phyloP scores from a whole-genome alignment of 2,888 invertebrate genomes.

The Caenorhabditis imperialis region DNA sequence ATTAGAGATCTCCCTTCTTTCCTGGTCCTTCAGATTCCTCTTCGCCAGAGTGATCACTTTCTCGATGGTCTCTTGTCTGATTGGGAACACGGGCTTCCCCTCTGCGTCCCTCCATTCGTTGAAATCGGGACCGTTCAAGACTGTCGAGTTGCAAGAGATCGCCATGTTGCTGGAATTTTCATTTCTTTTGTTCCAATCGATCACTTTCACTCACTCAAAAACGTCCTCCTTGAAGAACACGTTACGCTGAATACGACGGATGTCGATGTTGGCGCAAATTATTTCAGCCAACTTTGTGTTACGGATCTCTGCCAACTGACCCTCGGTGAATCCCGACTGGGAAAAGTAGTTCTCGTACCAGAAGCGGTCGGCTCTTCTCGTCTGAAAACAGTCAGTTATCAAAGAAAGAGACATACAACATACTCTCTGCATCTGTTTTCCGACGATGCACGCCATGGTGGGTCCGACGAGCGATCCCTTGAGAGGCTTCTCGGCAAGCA shows the following conservation, averaged over 20 bases:
- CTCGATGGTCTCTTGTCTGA: conserved; percentile 74
- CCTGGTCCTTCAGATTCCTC: conserved; percentile 70
- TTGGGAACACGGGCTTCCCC: conserved; percentile 69
- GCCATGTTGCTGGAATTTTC: conserved; percentile 74
- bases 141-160: conserved; percentile 73
- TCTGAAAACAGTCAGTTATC: conserved; percentile 28
- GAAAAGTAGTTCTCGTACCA: conserved; percentile 79
- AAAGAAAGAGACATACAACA: not conserved
- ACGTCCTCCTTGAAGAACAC: conserved; percentile 70
- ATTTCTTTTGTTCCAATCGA: too few species aligned
- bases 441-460: conserved; percentile 76
- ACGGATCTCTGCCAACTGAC: conserved; percentile 69
- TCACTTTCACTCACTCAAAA: conserved; percentile 64
- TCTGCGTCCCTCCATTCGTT: conserved; percentile 75
- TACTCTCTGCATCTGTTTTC: conserved; percentile 77
- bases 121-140: conserved; percentile 63
- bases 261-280: conserved; percentile 70
- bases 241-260: conserved; percentile 65
- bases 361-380: conserved; percentile 74
- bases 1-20: conserved; percentile 70
- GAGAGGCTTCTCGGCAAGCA: conserved; percentile 76
- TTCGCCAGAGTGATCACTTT: conserved; percentile 74
- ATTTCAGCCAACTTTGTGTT: conserved; percentile 63
- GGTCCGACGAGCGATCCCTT: conserved; percentile 76
- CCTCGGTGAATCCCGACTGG: conserved; percentile 69